These are phyloP conservation scores for Cataglyphis hispanica DNA, from an alignment of 1,140 invertebrate genomes.

Conservation along the genomic window DNA sequence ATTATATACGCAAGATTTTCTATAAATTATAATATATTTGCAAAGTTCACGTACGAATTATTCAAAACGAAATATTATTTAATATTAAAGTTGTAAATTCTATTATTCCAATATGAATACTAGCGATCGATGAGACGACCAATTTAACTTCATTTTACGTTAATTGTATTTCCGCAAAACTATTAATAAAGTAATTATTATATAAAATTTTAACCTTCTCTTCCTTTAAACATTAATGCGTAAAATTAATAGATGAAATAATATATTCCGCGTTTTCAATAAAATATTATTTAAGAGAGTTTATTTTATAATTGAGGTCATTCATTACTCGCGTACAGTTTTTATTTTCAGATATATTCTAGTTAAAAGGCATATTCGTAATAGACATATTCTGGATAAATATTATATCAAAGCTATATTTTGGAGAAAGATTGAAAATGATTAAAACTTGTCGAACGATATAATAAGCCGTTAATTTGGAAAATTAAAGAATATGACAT, in stretches of 20 bases:
- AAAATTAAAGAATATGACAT: slow-evolving; percentile 10
- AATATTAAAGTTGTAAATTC: not conserved
- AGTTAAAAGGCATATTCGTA: not conserved
- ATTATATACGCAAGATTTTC: not conserved
- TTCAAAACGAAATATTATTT: slow-evolving; percentile 26
- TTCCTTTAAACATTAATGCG: slow-evolving; percentile 20
- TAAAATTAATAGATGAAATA: slow-evolving; percentile 10
- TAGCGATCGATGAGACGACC: not conserved
- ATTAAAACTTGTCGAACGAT: not conserved
- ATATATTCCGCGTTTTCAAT: slow-evolving; percentile 24
- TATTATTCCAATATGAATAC: not conserved
- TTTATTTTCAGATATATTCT: not conserved
- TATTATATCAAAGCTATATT: not conserved
- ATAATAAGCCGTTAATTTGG: slow-evolving; percentile 25
- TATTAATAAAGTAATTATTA: slow-evolving; percentile 39
- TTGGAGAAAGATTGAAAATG: not conserved
- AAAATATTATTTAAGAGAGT: slow-evolving; percentile 34
- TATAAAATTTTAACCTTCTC: slow-evolving; percentile 25
- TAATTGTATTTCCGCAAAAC: slow-evolving; percentile 25
- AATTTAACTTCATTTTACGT: slow-evolving; percentile 36
- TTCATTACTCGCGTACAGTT: not conserved
- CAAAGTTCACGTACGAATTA: not conserved
- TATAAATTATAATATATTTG: not conserved
- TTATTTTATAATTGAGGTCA: slow-evolving; percentile 11
- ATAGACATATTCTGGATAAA: not conserved